Evolutionary conservation across 2,888 invertebrate genomes (phyloP), one percentile per base, ranked within the genome.

Genomic region (Timema podura): DNA sequence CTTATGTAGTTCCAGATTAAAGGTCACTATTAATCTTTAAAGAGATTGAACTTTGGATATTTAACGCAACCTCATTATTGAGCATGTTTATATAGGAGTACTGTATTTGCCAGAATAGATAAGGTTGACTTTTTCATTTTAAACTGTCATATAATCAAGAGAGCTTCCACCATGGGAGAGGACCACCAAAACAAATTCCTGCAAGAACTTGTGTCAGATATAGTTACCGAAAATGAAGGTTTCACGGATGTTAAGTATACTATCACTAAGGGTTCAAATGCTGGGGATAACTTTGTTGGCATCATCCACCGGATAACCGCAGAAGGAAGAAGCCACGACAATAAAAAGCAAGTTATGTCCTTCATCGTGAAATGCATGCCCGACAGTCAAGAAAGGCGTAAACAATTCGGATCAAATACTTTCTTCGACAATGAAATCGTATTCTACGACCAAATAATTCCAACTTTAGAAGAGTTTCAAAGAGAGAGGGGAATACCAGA

Each of bases 221-320:
- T 30, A 30, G 30, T 30, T 30, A 30, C 30, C 30, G 3, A 30
- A 30, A 30, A 30, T 30, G 67, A 49, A 54, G 44, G 67, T 6
- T 46, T 67, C 44, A 44, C n/a, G 8, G 51, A 67, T n/a, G 6
- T 51, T 13, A 8, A 8, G 44, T 5, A 51, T 10, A 44, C 49
- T 30, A 30, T 54, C 7, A 45, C 15, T 30, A 11, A n/a, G 0
- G 67, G 51, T 0, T 67, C 67, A 6, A 16, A n/a, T 13, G 48
- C 30, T 48, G 72, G 71, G n/a, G 71, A 71, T 64, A 69, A 71
- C 45, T 71, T 65, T 57, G n/a, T 72, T 57, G 67, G 67, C 47
- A 30, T 69, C 48, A 51, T 72, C 8, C 51, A 68, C 10, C 30
- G 67, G 11, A 67, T 72, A 13, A 16, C 13, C 46, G 47, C 59